Conservation (phyloP, 2,113 vertebrate species). For the Thermophis baileyi region DNA sequence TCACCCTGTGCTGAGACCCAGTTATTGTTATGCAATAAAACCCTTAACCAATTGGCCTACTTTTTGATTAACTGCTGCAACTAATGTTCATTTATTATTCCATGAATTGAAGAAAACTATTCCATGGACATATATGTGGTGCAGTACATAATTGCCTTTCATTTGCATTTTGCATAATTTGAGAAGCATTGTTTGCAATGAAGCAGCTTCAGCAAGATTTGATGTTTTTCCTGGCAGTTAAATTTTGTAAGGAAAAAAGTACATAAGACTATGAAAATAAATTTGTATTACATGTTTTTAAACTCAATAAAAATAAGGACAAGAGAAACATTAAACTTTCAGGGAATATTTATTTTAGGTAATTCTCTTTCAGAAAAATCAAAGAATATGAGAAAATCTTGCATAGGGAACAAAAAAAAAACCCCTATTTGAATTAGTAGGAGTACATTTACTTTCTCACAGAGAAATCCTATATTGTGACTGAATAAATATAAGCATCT, state of each 20-base stretch:
- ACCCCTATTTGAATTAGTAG: neutral
- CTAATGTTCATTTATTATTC: neutral
- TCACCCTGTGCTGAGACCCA: neutral
- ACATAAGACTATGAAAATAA: neutral
- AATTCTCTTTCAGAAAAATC: neutral
- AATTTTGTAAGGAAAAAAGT: neutral
- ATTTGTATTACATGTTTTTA: conserved; percentile 2
- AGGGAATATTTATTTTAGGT: neutral
- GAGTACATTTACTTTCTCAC: no score
- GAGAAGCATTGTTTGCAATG: neutral
- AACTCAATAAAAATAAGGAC: neutral
- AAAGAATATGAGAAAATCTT: neutral
- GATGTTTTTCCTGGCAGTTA: neutral
- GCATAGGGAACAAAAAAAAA: neutral
- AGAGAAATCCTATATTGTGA: neutral
- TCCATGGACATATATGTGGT: neutral
- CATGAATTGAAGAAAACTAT: neutral
- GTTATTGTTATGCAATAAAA: neutral
- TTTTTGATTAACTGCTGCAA: neutral
- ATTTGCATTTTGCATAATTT: neutral
- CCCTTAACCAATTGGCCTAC: neutral
- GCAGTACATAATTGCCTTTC: neutral
- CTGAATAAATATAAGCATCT: neutral
- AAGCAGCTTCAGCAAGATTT: neutral
- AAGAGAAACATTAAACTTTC: neutral